A percentile compares a stretch with the other conserved stretches of the same genome.
phyloP scores from a whole-genome alignment of 2,888 invertebrate species.

The Agrypnus murinus region DNA sequence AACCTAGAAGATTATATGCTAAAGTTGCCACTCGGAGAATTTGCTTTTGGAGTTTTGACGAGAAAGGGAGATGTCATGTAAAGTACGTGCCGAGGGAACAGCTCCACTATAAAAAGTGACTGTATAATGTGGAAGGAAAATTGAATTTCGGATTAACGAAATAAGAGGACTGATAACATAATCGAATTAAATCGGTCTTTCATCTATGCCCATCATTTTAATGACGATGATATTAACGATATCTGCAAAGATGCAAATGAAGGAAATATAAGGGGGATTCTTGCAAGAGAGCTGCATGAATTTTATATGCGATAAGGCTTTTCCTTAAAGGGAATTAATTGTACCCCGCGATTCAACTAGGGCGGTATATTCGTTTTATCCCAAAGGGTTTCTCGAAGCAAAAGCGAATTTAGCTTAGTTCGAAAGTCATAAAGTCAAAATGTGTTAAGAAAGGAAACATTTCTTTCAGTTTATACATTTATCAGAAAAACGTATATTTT shows the following conservation, averaged over 20 bases:
- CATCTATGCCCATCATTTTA: conserved; percentile 18
- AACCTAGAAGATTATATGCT: conserved; percentile 17
- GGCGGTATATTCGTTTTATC: conserved; percentile 12
- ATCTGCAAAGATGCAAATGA: conserved; percentile 23
- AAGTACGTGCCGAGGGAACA: not conserved
- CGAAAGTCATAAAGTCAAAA: no score
- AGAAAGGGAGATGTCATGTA: no score
- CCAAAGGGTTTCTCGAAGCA: not conserved
- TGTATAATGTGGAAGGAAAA: conserved; percentile 25
- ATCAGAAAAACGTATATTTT: no score
- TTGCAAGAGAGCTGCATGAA: conserved; percentile 21
- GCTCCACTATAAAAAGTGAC: conserved; percentile 15
- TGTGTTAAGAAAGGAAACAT: no score
- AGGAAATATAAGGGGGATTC: not conserved
- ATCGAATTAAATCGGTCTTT: conserved; percentile 21
- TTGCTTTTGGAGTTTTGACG: not conserved
- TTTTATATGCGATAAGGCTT: conserved; percentile 17
- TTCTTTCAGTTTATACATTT: no score
- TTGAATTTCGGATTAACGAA: conserved; percentile 24
- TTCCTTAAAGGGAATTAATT: conserved; percentile 9
- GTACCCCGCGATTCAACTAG: not conserved
- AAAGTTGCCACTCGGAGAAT: conserved; percentile 16
- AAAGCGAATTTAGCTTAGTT: conserved; percentile 88
- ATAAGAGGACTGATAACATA: conserved; percentile 23
- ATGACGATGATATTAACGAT: conserved; percentile 15